A percentile compares a stretch with the other conserved stretches of the same genome.
These are phyloP conservation scores for Fringilla coelebs DNA, from an alignment of 2,797 vertebrate species.

Conservation along the genomic window DNA sequence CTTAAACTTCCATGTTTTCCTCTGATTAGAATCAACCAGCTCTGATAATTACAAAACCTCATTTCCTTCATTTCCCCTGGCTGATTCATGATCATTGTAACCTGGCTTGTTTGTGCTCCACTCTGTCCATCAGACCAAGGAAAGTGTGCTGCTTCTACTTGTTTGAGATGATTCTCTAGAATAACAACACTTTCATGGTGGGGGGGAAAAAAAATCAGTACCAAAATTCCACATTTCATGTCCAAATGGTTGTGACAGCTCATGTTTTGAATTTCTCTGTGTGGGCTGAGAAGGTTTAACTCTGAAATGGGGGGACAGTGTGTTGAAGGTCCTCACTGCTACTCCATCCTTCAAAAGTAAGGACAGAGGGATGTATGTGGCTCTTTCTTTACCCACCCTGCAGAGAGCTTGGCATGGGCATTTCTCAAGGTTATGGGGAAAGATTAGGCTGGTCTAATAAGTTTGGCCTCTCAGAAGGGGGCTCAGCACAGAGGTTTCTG, in stretches of 20 bases:
- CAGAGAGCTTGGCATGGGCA: background rate
- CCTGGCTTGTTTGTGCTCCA: background rate
- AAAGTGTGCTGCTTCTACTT: background rate
- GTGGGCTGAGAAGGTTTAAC: background rate
- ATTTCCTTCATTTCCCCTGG: background rate
- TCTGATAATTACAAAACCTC: background rate
- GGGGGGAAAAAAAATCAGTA: background rate
- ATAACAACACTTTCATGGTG: background rate
- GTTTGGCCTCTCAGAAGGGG: background rate
- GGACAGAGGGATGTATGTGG: background rate
- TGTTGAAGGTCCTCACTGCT: background rate
- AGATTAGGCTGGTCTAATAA: background rate
- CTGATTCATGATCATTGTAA: background rate
- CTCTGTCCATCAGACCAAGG: background rate
- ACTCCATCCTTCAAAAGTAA: background rate
- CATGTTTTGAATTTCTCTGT: background rate
- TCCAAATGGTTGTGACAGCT: background rate
- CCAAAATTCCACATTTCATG: background rate
- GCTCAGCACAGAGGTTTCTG: background rate
- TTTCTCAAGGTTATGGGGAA: background rate
- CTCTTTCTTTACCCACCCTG: background rate
- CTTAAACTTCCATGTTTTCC: background rate
- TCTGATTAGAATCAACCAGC: background rate
- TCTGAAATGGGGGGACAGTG: background rate
- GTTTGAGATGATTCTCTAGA: background rate